phyloP scores from a whole-genome alignment of 2,888 invertebrate genomes.

The Acrobasis repandana region DNA sequence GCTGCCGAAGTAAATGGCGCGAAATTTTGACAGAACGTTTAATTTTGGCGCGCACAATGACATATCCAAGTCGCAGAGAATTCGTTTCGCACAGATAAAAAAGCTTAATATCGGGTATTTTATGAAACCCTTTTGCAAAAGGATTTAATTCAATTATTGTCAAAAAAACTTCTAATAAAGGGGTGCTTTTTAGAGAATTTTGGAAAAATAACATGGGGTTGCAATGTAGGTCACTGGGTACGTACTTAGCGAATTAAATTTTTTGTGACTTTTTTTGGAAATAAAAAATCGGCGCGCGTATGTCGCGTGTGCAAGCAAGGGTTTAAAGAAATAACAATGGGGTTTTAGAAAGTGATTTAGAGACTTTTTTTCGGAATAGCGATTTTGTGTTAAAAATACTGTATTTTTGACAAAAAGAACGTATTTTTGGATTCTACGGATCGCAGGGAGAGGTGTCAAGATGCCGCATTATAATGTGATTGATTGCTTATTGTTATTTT shows the following conservation, averaged over 20 bases:
- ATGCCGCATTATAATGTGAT: conserved; percentile 54
- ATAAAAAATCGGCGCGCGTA: conserved; percentile 66
- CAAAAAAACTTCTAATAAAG: conserved; percentile 60
- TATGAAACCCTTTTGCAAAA: conserved; percentile 79
- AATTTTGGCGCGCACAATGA: conserved; percentile 72
- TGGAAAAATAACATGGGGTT: conserved; percentile 60
- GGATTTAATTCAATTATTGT: conserved; percentile 78
- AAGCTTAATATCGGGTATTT: conserved; percentile 67
- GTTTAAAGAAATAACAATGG: conserved; percentile 73
- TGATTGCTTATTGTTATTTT: conserved; percentile 57
- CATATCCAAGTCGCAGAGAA: conserved; percentile 51
- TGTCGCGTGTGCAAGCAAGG: conserved; percentile 72
- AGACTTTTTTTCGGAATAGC: conserved; percentile 61
- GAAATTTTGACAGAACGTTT: conserved; percentile 79
- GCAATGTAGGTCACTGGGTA: conserved; percentile 76
- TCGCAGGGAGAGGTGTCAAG: conserved; percentile 54
- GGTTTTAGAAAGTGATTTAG: conserved; percentile 78
- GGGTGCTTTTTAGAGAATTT: conserved; percentile 68
- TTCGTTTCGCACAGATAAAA: conserved; percentile 43
- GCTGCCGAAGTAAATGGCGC: conserved; percentile 74
- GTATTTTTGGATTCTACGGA: conserved; percentile 45
- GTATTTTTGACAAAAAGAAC: conserved; percentile 41
- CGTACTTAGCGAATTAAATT: conserved; percentile 62
- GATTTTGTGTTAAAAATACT: conserved; percentile 53
- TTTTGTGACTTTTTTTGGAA: conserved; percentile 48